Base-by-base conservation (phyloP, 92 coral and sea anemone species). In the Pocillopora grandis region DNA sequence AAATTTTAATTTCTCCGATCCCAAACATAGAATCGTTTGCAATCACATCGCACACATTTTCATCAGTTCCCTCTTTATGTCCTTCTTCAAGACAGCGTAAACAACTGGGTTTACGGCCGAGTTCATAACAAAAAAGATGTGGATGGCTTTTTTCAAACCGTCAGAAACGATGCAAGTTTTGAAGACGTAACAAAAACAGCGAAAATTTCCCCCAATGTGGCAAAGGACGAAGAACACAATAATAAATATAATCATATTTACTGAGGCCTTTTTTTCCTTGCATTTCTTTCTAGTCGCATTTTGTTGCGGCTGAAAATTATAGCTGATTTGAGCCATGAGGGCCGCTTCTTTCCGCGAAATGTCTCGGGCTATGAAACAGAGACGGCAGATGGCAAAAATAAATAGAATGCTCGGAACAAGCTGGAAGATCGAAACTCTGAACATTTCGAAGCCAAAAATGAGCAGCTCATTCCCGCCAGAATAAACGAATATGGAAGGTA, bases 191-290 rank as follows among this genome's bases (percentile, higher is more conserved):
- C 85, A 81, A 18, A 81, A 81, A 19, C 85, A 81, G 14, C 85
- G 72, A 59, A 70, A 70, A 35, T 81, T 81, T 81, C 85, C 85
- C 58, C 77, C 85, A 16, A 81, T n/a, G 37, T 81, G 85, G 35
- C 77, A 81, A 19, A 81, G 58, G 48, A 81, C 70, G 76, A 81
- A 81, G 1, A 81, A 23, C 66, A 62, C 36, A 42, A 81, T 81
- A 35, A 81, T 81, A 2, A 71, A 59, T 6, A 81, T 36, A 8
- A 81, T 58, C 69, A 81, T 81, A 58, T 81, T 81, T 36, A 81
- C 21, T 17, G 77, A 71, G 57, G 85, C 12, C 37, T 59, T 81
- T 69, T 60, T 70, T 17, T 81, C 69, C 31, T 10, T n/a, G 42
- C 42, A 42, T 58, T 19, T 59, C 35, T 35, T 71, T 8, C 69